Conservation (phyloP, 2,797 vertebrate species). For the Hydrocynus forskahlii region DNA sequence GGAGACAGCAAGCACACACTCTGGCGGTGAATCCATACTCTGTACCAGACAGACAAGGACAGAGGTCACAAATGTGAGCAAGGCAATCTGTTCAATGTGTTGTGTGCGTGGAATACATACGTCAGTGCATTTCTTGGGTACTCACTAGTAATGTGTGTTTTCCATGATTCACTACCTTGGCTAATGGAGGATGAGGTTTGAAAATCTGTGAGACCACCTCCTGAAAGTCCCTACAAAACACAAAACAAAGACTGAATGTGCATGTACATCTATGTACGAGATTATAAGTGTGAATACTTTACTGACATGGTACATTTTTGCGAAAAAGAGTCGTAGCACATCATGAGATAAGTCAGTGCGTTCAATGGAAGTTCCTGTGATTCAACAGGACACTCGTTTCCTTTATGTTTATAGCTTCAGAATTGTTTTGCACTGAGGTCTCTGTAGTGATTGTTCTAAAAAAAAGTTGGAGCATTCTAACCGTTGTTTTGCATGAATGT, state of each 20-base stretch:
- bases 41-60: conserved; percentile 47
- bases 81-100: not conserved
- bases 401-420: not conserved
- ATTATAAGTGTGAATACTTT: conserved; percentile 29
- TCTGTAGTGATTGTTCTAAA: not conserved
- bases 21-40: conserved; percentile 85
- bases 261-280: not conserved
- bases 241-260: conserved; percentile 24
- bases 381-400: not conserved
- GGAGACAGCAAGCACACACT: conserved; percentile 80
- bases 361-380: not conserved
- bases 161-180: conserved; percentile 77
- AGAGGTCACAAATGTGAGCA: conserved; percentile 12
- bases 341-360: not conserved
- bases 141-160: conserved; percentile 77
- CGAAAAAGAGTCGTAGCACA: too few relatives aligned
- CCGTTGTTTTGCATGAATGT: not conserved
- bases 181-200: conserved; percentile 65
- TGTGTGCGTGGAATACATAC: not conserved
- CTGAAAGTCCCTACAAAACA: conserved; percentile 68
- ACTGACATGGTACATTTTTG: too few relatives aligned
- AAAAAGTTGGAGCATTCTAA: not conserved
- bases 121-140: not conserved
- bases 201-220: conserved; percentile 65
- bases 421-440: not conserved